Conservation (phyloP, 2,113 vertebrate species). For the Sterrhoptilus dennistouni region DNA sequence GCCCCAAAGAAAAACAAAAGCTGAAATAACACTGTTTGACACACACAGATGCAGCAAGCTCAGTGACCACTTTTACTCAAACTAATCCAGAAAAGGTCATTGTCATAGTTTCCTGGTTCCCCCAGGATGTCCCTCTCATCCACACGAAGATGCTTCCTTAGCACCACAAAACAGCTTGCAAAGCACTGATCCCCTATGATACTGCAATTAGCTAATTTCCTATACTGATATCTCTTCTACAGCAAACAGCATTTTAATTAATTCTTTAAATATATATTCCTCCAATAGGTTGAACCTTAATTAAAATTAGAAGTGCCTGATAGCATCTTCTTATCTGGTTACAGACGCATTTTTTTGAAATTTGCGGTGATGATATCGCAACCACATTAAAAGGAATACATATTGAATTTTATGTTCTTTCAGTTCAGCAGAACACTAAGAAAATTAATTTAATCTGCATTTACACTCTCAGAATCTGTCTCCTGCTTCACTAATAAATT, state of each 20-base stretch:
- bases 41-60: background rate
- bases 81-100: background rate
- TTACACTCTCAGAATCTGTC: background rate
- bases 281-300: constrained; percentile 49
- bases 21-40: background rate
- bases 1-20: constrained; percentile 3
- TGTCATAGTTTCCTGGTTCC: background rate
- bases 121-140: background rate
- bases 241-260: constrained; percentile 45
- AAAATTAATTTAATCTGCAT: background rate
- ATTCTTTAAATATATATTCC: constrained; percentile 34
- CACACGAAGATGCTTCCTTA: background rate
- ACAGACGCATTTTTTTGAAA: background rate
- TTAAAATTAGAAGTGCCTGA: constrained; percentile 54
- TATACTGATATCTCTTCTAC: background rate
- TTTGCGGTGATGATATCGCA: background rate
- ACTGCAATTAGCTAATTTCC: constrained; percentile 29
- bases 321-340: constrained; percentile 42
- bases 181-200: constrained; percentile 29
- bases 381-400: constrained; percentile 13
- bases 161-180: constrained; percentile 42
- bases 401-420: background rate
- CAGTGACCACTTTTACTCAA: background rate
- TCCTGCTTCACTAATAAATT: background rate
- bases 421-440: background rate